phyloP scores from a whole-genome alignment of 2,113 vertebrate genomes.

The Peromyscus californicus region DNA sequence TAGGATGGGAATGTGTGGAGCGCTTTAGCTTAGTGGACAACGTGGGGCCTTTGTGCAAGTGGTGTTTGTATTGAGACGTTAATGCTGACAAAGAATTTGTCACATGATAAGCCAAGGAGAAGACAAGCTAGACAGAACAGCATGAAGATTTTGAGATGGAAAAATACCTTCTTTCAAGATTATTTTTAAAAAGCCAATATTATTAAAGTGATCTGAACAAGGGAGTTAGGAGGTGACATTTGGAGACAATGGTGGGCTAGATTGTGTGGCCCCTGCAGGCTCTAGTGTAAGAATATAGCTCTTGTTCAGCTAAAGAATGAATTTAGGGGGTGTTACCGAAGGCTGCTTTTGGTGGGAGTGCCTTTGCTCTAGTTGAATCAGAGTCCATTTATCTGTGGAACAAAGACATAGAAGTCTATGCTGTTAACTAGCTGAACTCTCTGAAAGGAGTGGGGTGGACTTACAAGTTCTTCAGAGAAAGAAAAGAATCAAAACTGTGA shows the following conservation, averaged over 20 bases:
- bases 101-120: background rate
- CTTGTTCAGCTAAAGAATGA: background rate
- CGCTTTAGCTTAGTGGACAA: background rate
- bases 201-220: background rate
- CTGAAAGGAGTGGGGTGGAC: background rate
- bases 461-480: slow-evolving; percentile 1
- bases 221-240: background rate
- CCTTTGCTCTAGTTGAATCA: background rate
- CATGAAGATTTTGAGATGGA: background rate
- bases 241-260: background rate
- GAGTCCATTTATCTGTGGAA: background rate
- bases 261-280: background rate
- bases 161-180: background rate
- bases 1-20: background rate
- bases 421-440: background rate
- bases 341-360: background rate
- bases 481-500: background rate
- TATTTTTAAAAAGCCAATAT: background rate
- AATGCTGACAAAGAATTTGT: background rate
- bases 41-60: background rate
- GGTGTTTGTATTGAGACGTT: background rate
- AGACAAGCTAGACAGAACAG: background rate
- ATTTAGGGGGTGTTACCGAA: background rate
- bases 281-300: background rate
- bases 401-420: background rate